phyloP scores from a whole-genome alignment of 2,113 vertebrate genomes.

The Takifugu bimaculatus region DNA sequence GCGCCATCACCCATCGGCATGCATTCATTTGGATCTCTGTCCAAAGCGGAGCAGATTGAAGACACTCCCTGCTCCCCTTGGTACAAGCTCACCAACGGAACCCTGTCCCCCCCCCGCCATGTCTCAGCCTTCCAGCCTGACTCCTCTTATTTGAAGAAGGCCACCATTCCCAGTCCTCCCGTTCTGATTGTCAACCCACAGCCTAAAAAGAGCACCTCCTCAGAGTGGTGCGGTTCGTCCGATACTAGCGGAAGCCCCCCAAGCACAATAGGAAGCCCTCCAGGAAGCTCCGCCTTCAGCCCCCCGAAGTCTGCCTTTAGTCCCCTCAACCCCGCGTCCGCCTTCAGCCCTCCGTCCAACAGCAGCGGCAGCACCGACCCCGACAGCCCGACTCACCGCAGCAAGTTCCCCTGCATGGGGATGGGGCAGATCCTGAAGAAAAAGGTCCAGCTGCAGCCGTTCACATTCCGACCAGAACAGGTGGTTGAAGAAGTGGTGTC shows the following conservation, averaged over 20 bases:
- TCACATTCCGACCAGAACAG: conserved; percentile 67
- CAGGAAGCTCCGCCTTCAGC: conserved; percentile 65
- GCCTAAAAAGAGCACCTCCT: conserved; percentile 68
- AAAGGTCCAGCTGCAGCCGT: conserved; percentile 66
- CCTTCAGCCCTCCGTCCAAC: conserved; percentile 62
- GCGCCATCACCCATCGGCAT: conserved; percentile 73
- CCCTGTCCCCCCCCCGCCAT: conserved; percentile 73
- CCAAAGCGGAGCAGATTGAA: conserved; percentile 69
- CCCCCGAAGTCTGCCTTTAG: conserved; percentile 67
- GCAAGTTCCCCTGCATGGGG: conserved; percentile 76
- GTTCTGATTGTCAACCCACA: conserved; percentile 69
- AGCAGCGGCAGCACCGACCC: conserved; percentile 61
- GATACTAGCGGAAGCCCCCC: conserved; percentile 68
- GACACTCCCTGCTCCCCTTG: conserved; percentile 68
- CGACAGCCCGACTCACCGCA: conserved; percentile 71
- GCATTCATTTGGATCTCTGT: conserved; percentile 74
- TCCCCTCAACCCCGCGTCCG: conserved; percentile 61
- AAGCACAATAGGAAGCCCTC: conserved; percentile 66
- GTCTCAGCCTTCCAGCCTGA: conserved; percentile 75
- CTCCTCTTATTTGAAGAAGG: conserved; percentile 77
- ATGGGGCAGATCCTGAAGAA: conserved; percentile 77
- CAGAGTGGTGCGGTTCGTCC: conserved; percentile 63
- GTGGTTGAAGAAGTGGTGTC: conserved; percentile 70
- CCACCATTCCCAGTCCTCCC: conserved; percentile 73
- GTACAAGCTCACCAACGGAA: conserved; percentile 77